Evolutionary conservation across 2,888 invertebrate species (phyloP), one percentile per base, ranked within the genome.

Genomic region (Aquatica leii): DNA sequence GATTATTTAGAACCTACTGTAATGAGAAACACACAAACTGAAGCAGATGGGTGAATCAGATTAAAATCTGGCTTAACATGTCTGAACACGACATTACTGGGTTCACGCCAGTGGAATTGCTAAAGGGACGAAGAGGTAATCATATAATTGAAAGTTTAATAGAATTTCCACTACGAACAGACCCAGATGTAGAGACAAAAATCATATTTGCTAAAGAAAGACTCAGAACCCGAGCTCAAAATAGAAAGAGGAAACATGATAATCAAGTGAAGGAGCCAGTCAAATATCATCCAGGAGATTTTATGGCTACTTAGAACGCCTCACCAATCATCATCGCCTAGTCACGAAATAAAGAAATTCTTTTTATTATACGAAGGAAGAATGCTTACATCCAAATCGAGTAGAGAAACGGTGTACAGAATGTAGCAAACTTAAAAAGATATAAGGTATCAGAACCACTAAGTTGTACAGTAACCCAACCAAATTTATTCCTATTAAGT

Each of bases 251-350:
- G 4, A 12, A 31, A 3, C 56, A 46, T 24, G 56, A 46, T 12
- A 14, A 55, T 17, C 53, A 60, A 46, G 21, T 63, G 18, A 34
- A 15, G 8, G 51, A 9, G 57, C 43, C 31, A 11, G 31, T 55
- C 1, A 43, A 48, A n/a, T n/a, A n/a, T n/a, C n/a, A n/a, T n/a
- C n/a, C n/a, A n/a, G n/a, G n/a, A n/a, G n/a, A n/a, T n/a, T n/a
- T n/a, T n/a, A n/a, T n/a, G n/a, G 4, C 14, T 55, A 12, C 20
- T 53, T 12, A 53, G 14, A 11, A 37, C 48, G 8, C 48, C 14
- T 18, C 20, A 2, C 20, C 17, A 48, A 2, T 48, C 48, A 15
- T 48, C 48, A n/a, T 15, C 48, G 1, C 17, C 17, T 1, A 20
- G 18, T 6, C 15, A 48, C 1, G n/a, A 4, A 15, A 48, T 48